These are phyloP conservation scores for Acanthisitta chloris DNA, from an alignment of 2,113 vertebrate species.

Conservation along the genomic window DNA sequence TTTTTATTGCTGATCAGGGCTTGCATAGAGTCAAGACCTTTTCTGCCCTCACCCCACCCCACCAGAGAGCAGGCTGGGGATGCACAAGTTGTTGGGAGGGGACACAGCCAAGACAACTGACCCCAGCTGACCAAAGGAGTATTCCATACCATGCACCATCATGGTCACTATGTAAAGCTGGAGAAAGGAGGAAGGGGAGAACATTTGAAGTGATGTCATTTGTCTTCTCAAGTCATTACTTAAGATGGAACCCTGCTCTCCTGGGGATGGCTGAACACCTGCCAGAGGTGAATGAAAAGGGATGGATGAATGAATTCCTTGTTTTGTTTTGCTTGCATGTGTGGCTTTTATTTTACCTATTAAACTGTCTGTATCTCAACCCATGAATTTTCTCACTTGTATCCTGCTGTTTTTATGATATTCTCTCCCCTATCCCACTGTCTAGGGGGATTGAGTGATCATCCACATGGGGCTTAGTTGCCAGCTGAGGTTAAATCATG, in stretches of 20 bases:
- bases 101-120: background rate
- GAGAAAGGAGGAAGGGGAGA: background rate
- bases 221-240: background rate
- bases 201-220: background rate
- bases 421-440: background rate
- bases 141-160: background rate
- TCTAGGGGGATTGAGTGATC: background rate
- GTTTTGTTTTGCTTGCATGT: background rate
- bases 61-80: background rate
- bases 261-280: background rate
- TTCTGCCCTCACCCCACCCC: background rate
- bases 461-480: rapidly evolving
- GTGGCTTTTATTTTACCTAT: background rate
- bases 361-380: background rate
- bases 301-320: background rate
- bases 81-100: background rate
- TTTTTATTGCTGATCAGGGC: background rate
- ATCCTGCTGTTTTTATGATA: too few relatives aligned
- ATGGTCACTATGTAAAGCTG: background rate
- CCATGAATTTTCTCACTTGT: background rate
- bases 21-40: background rate
- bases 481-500: background rate
- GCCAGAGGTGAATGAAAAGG: background rate
- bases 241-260: background rate
- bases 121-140: background rate